Base-by-base conservation (phyloP, 2,888 invertebrate genomes). In the Callyntrura sp. region DNA sequence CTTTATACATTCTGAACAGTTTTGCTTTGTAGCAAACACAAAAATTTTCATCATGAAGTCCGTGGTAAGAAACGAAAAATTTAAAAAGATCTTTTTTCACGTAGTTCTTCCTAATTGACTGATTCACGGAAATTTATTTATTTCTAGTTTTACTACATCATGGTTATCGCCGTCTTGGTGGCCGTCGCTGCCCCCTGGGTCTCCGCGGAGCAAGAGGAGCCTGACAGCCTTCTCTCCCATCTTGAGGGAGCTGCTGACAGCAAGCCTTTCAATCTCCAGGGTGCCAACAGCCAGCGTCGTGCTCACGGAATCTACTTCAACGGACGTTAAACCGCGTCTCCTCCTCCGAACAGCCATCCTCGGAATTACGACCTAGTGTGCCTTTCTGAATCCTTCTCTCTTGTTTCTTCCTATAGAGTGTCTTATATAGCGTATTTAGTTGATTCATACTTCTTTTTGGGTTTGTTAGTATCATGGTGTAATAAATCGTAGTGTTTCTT, bases 251-350 rank as follows among this genome's bases (percentile, higher is more conserved):
- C 65, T 23, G 87, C 91, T 20, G 89, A 89, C 20, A 83, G 85
- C 87, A 92, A 92, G 57, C 92, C 92, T 55, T 92, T 92, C 91
- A 92, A 92, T 51, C 91, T 92, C 65, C 92, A 92, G 84, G 87
- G 87, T 14, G 92, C 90, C 25, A 90, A 57, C 60, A 88, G 90
- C 11, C 92, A 92, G 73, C 81, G 92, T 57, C 79, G 92, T 20
- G 91, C 91, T 25, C 91, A 92, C 73, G 92, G 92, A 86, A 92
- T 92, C 88, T 92, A 92, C 82, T 92, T 92, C 90, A 92, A 92
- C 70, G 92, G 92, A 90, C 91, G 91, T 88, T 90, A 91, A 90
- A 45, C 20, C 12, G 60, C 51, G 28, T 20, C 0, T 48, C 9
- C 11, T 9, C 14, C 57, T 45, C 57, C 51, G 35, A 14, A 12